Base-by-base conservation (phyloP, 2,888 invertebrate species). In the Rhingia campestris region DNA sequence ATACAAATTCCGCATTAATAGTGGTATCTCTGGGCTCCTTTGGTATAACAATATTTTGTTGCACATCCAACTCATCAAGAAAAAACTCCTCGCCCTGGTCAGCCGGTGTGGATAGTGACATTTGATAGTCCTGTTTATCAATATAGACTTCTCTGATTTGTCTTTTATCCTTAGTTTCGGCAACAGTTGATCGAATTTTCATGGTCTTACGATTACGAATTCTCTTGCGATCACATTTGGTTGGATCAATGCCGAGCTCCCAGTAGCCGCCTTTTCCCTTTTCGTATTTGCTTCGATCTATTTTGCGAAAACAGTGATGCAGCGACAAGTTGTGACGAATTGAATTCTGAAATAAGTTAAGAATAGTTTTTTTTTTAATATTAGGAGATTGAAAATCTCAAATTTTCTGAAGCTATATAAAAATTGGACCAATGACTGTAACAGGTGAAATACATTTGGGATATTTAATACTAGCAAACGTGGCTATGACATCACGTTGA, bases 221-320 rank as follows among this genome's bases (percentile, higher is more conserved):
- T 7, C 91, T 89, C 64, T 91, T 91, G 12, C 89, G 89, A 69
- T 91, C 89, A 51, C 89, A 90, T 87, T 91, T 91, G 32, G 89
- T 89, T 2, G 88, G 88, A 86, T 91, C 91, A 2, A 91, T 89
- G 0, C 91, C 90, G 12, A 91, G 81, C 61, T 91, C 91, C 91
- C 91, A 91, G 49, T 91, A 91, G 10, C 91, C 91, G 2, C 91
- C 91, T 81, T 91, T 91, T 0, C 91, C 91, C 39, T 90, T 91
- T 63, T 91, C 91, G 61, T 89, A 89, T 47, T 91, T 91, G 49
- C 90, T 90, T 0, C 90, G 89, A 51, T 91, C 89, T 5, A 90
- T 89, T 87, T 90, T 91, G 3, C 91, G 90, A 87, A 91, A 91
- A 74, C 91, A 91, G 45, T 89, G 90, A 75, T 91, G 90, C 12